Base-by-base conservation (phyloP, 1,140 invertebrate species). In the Pseudomyrmex sp. region DNA sequence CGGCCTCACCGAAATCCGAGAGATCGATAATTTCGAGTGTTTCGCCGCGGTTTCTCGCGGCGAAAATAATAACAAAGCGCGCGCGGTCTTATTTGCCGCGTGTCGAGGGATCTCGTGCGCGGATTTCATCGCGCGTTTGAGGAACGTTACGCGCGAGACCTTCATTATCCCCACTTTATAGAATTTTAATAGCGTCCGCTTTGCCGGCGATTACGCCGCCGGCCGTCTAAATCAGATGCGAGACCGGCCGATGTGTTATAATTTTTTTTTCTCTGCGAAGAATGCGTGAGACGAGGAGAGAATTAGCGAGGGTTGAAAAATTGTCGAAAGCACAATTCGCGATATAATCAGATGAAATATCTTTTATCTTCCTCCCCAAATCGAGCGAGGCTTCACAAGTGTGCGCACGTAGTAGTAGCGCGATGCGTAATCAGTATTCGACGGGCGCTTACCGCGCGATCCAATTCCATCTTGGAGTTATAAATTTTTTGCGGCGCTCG, bases 381-480 rank as follows among this genome's bases (percentile, higher is more conserved):
- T 20, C 35, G 10, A 23, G 15, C 54, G 5, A 59, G 35, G 13
- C 15, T 50, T n/a, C 20, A 62, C 26, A 15, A 15, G n/a, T 26
- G 9, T n/a, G 13, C 50, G 26, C 50, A 62, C 44, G 52, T 66
- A 35, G 5, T 7, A 35, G 5, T 35, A 62, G 18, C 35, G 44
- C 73, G 15, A 58, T 46, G 63, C 82, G 82, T 89, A 89, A 89
- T 86, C 87, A 87, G 72, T 89, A 87, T 89, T 85, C 85, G 76
- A 74, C 76, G 66, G 66, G 62, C 76, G 73, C 85, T 85, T 68
- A 87, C 65, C 66, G 76, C 8, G 70, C 79, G 73, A 89, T 89
- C 74, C 77, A 89, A 89, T 87, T 87, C 88, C 83, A 90, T 89
- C 73, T 90, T 83, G 83, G 77, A 86, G 85, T 87, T 70, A 89